Base-by-base conservation (phyloP, 2,888 invertebrate species). In the Hypercompe scribonia region DNA sequence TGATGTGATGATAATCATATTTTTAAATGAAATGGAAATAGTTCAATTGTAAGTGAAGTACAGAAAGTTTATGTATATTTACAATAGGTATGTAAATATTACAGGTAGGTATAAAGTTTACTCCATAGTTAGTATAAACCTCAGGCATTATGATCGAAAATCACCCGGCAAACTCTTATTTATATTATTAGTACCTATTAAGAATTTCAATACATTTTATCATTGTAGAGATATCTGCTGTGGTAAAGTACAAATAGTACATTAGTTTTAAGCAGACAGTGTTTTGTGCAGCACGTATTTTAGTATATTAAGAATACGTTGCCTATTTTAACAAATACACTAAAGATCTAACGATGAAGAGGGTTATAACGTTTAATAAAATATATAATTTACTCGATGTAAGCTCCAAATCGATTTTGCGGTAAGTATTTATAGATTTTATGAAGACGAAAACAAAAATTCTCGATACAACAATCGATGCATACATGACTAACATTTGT, bases 261-360 rank as follows among this genome's bases (percentile, higher is more conserved):
- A 54, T 68, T 36, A 68, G 68, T 68, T 68, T 58, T 18, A n/a
- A 54, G n/a, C 36, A n/a, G 34, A 33, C n/a, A 58, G 68, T 36
- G 68, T 36, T n/a, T n/a, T 18, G 28, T 0, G n/a, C 18, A 54
- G 36, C 68, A 54, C 68, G 54, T 58, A 28, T 68, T n/a, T n/a
- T 46, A 50, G 24, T 24, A 50, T 36, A 36, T 36, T 65, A 13
- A 39, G n/a, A 39, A 24, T n/a, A n/a, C n/a, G n/a, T 66, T 15
- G 7, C 21, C 3, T 31, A 2, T 7, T 42, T 2, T 31, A 66
- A 10, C 7, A 46, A 31, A 13, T 28, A 28, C 28, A n/a, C n/a
- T 58, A 50, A 50, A 21, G 36, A 13, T 34, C 0, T 58, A 68
- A 36, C 36, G 54, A 68, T 68, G 68, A 54, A n/a, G 54, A 68